These are phyloP conservation scores for Nothoprocta pentlandii DNA, from an alignment of 2,113 vertebrate species.

Conservation along the genomic window DNA sequence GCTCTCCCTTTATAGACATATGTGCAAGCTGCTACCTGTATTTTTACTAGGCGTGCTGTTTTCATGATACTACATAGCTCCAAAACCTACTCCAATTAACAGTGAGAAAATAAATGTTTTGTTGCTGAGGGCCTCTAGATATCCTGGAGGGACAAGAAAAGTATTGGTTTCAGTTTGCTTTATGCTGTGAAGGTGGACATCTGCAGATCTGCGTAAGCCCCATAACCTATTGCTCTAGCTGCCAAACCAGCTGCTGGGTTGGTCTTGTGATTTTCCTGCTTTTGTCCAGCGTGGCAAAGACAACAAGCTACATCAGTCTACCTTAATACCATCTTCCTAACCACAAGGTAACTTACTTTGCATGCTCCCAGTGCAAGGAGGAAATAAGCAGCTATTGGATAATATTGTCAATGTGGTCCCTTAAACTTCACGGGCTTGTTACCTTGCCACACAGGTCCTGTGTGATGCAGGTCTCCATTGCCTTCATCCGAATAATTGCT, in stretches of 20 bases:
- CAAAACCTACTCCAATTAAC: background rate
- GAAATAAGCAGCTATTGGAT: background rate
- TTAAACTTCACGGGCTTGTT: background rate
- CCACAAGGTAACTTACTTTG: background rate
- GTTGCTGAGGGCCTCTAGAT: background rate
- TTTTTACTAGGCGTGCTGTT: background rate
- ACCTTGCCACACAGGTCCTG: background rate
- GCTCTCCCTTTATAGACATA: background rate
- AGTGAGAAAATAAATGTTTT: background rate
- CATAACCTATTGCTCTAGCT: background rate
- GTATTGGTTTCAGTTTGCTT: background rate
- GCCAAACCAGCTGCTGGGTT: background rate
- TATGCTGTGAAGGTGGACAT: background rate
- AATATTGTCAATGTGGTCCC: background rate
- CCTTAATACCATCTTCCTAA: background rate
- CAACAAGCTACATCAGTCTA: background rate
- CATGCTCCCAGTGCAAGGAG: background rate
- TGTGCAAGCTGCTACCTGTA: background rate
- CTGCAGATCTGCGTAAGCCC: background rate
- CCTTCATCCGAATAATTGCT: background rate
- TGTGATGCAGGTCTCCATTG: background rate
- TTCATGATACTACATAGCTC: background rate
- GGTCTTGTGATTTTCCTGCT: background rate
- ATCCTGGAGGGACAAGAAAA: background rate
- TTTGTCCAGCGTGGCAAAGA: background rate